phyloP scores from a whole-genome alignment of 2,797 vertebrate genomes.

The Buceros bicornis region DNA sequence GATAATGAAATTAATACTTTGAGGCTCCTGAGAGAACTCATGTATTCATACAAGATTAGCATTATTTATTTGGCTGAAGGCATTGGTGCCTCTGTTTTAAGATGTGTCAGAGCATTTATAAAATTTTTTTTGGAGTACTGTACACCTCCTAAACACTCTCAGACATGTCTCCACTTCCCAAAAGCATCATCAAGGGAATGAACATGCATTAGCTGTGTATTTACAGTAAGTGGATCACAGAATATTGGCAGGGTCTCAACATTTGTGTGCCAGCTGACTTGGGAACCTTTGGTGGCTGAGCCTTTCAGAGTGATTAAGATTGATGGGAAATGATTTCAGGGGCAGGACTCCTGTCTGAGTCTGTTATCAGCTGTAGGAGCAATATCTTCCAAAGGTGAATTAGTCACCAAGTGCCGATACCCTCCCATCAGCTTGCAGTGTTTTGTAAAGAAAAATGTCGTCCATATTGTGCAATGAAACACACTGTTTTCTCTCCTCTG shows the following conservation, averaged over 20 bases:
- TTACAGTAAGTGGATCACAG: conserved; percentile 65
- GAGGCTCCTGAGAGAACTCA: background rate
- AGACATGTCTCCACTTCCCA: conserved; percentile 23
- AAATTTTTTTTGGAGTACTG: background rate
- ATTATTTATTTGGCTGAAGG: conserved; percentile 34
- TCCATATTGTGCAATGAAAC: background rate
- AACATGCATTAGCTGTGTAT: conserved; percentile 53
- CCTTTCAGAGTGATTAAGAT: conserved; percentile 50
- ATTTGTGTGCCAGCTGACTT: conserved; percentile 53
- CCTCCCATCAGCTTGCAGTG: background rate
- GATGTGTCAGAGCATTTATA: conserved; percentile 2
- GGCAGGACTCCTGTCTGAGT: conserved; percentile 16
- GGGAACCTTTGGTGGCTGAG: conserved; percentile 41
- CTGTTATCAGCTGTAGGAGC: conserved; percentile 15
- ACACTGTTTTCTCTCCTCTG: background rate
- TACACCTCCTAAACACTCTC: conserved; percentile 9
- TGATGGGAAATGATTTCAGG: conserved; percentile 44
- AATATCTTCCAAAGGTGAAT: conserved; percentile 1
- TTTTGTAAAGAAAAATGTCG: conserved; percentile 17
- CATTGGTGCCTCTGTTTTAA: conserved; percentile 1
- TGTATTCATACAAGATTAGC: background rate
- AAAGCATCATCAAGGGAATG: conserved; percentile 47
- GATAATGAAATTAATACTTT: background rate
- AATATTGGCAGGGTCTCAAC: conserved; percentile 32
- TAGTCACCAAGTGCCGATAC: background rate